phyloP scores from a whole-genome alignment of 2,888 invertebrate genomes.

The Stratiomys singularior region DNA sequence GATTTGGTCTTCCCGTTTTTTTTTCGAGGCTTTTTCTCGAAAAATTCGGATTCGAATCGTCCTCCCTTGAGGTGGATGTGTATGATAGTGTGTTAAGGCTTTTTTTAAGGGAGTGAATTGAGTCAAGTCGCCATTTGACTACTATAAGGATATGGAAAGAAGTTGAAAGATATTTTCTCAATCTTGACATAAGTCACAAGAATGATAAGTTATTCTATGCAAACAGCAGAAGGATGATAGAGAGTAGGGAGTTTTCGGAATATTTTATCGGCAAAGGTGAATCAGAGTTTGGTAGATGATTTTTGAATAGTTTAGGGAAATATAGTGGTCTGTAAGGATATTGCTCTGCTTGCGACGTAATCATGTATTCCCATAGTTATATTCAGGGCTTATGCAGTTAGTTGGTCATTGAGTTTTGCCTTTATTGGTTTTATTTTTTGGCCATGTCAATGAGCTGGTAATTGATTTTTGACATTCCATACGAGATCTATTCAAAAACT shows the following conservation, averaged over 20 bases:
- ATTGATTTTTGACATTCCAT: too few relatives aligned
- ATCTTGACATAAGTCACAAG: slow-evolving; percentile 42
- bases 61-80: slow-evolving; percentile 31
- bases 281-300: too few relatives aligned
- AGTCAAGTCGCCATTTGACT: slow-evolving; percentile 4
- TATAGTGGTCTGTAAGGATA: too few relatives aligned
- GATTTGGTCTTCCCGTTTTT: slow-evolving; percentile 28
- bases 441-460: too few relatives aligned
- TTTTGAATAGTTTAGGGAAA: too few relatives aligned
- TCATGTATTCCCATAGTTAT: too few relatives aligned
- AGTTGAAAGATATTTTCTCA: slow-evolving; percentile 26
- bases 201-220: slow-evolving; percentile 43
- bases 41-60: not conserved
- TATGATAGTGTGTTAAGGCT: slow-evolving; percentile 22
- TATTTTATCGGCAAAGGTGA: too few relatives aligned
- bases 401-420: too few relatives aligned
- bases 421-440: too few relatives aligned
- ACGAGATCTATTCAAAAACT: too few relatives aligned
- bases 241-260: slow-evolving; percentile 6
- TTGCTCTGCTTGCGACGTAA: too few relatives aligned
- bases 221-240: slow-evolving; percentile 41
- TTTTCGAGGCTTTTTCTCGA: not conserved
- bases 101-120: slow-evolving; percentile 31
- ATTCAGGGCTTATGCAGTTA: too few relatives aligned
- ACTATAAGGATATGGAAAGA: not conserved